A percentile compares a stretch with the other conserved stretches of the same genome.
phyloP scores from a whole-genome alignment of 1,140 invertebrate species.

The Thaumetopoea pityocampa region DNA sequence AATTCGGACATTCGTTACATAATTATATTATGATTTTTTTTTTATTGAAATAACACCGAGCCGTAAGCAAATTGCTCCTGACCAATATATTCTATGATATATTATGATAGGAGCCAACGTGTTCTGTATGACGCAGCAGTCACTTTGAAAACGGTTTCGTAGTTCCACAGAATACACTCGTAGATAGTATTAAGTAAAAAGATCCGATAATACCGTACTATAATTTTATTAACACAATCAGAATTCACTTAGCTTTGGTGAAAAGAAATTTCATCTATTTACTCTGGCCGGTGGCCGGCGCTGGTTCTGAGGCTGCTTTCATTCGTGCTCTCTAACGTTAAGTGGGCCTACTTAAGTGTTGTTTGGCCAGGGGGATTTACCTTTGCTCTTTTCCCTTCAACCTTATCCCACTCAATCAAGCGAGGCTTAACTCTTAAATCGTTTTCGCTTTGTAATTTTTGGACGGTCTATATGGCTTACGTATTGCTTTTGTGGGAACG shows the following conservation, averaged over 20 bases:
- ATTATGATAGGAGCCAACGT: too few species aligned
- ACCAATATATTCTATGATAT: too few species aligned
- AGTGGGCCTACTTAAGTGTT: conserved; percentile 66
- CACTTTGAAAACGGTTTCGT: conserved; percentile 3
- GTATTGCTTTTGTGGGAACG: not conserved
- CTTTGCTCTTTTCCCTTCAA: conserved; percentile 55
- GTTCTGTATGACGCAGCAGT: not conserved
- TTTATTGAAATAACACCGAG: too few species aligned
- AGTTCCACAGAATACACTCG: not conserved
- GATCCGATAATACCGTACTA: conserved; percentile 18
- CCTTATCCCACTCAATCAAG: conserved; percentile 57
- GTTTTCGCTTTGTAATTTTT: conserved; percentile 32
- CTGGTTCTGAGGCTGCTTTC: conserved; percentile 41
- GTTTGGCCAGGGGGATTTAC: conserved; percentile 67
- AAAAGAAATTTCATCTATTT: conserved; percentile 61
- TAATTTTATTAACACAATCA: conserved; percentile 22
- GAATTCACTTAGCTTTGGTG: conserved; percentile 23
- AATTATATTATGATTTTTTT: too few species aligned
- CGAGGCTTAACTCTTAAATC: conserved; percentile 27
- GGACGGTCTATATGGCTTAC: conserved; percentile 11
- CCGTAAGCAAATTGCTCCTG: too few species aligned
- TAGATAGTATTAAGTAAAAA: conserved; percentile 5
- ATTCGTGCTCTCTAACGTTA: conserved; percentile 51
- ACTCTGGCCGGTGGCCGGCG: conserved; percentile 37
- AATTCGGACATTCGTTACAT: too few species aligned